Evolutionary conservation across 2,888 invertebrate species (phyloP).

Genomic region (Synanthedon formicaeformis): DNA sequence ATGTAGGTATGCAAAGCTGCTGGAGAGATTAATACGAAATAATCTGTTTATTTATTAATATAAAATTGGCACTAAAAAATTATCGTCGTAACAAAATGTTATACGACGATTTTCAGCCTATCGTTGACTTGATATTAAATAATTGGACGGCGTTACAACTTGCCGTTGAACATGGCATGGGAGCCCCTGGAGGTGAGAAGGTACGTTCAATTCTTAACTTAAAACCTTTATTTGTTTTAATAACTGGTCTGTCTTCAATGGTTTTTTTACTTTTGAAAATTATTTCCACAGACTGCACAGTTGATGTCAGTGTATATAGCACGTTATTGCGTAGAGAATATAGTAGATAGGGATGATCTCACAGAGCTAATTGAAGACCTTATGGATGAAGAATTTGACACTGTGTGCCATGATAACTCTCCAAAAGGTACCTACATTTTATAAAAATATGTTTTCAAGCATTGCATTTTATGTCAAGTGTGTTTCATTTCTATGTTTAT

Average conservation of each 20-base stretch:
- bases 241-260: not conserved
- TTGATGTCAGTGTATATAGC: constrained; percentile 75
- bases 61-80: too few relatives aligned
- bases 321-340: constrained; percentile 73
- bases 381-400: constrained; percentile 80
- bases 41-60: too few relatives aligned
- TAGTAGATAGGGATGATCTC: constrained; percentile 71
- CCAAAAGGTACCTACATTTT: constrained; percentile 60
- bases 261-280: too few relatives aligned
- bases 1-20: too few relatives aligned
- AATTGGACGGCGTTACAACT: constrained; percentile 79
- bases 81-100: constrained; percentile 27
- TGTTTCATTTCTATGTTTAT: too few relatives aligned
- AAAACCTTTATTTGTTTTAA: not conserved
- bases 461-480: not conserved
- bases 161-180: constrained; percentile 81
- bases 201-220: constrained; percentile 31
- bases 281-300: constrained; percentile 68
- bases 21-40: too few relatives aligned
- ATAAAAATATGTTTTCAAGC: not conserved
- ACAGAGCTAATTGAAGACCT: constrained; percentile 76
- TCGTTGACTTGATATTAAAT: constrained; percentile 76
- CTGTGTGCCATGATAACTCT: constrained; percentile 78
- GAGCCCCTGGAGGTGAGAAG: constrained; percentile 76
- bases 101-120: constrained; percentile 68